phyloP scores from a whole-genome alignment of 2,888 invertebrate species.

The Drosophila phalerata region DNA sequence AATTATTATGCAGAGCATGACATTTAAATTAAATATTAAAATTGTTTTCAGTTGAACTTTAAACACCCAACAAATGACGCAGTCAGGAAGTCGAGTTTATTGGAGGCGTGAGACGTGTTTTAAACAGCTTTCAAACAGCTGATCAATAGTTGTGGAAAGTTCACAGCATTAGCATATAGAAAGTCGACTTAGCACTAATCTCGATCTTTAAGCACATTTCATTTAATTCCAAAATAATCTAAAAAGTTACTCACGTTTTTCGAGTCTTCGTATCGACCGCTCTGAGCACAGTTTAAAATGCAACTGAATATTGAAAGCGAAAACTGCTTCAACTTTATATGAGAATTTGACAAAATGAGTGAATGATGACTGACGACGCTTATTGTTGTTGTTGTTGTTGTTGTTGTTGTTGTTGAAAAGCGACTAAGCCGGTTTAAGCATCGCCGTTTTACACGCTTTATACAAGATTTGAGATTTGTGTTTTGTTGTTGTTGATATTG shows the following conservation, averaged over 20 bases:
- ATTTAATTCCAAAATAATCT: background rate
- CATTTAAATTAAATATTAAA: conserved; percentile 5
- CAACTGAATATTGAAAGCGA: conserved; percentile 58
- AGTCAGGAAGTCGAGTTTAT: conserved; percentile 32
- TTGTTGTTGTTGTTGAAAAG: conserved; percentile 27
- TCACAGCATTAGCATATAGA: conserved; percentile 41
- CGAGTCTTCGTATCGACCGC: conserved; percentile 29
- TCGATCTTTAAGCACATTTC: background rate
- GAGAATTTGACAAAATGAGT: conserved; percentile 39
- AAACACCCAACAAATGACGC: background rate
- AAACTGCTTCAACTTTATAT: conserved; percentile 32
- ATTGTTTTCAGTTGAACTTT: conserved; percentile 1
- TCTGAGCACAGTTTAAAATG: conserved; percentile 51
- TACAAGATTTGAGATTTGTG: conserved; percentile 28
- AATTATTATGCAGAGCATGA: conserved; percentile 38
- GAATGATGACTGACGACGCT: conserved; percentile 8
- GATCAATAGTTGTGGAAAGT: conserved; percentile 1
- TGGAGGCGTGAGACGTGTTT: conserved; percentile 25
- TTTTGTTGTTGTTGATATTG: background rate
- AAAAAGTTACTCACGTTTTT: conserved; percentile 35
- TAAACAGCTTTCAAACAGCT: conserved; percentile 7
- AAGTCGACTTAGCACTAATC: conserved; percentile 22
- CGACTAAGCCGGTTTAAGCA: conserved; percentile 64
- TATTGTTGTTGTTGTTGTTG: conserved; percentile 1
- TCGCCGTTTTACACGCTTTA: conserved; percentile 43